A percentile compares a stretch with the other conserved stretches of the same genome.
phyloP scores from a whole-genome alignment of 2,113 vertebrate species.

The Erythrocercus mccallii region DNA sequence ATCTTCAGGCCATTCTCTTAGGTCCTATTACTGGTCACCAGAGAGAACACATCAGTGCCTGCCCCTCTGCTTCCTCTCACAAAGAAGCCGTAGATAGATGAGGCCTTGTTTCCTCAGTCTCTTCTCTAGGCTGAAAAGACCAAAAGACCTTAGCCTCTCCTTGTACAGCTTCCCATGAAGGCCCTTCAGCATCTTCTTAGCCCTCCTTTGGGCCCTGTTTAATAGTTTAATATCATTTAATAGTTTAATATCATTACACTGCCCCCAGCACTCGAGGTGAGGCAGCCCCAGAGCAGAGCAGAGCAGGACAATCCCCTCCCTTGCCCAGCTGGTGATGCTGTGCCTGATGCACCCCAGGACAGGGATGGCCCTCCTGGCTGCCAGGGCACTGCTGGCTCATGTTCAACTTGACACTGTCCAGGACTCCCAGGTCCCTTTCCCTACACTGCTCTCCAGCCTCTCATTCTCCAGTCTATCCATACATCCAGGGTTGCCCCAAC shows the following conservation, averaged over 20 bases:
- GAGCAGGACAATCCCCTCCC: not conserved
- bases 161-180: not conserved
- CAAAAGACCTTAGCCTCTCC: not conserved
- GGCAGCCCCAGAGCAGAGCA: fast-evolving
- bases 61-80: not conserved
- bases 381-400: not conserved
- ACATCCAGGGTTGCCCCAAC: too few species aligned
- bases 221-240: not conserved
- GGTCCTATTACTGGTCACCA: not conserved
- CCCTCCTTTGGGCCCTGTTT: not conserved
- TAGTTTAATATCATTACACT: too few species aligned
- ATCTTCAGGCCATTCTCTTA: not conserved
- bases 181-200: not conserved
- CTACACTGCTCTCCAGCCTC: fast-evolving
- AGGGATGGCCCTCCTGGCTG: fast-evolving
- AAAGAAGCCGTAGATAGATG: not conserved
- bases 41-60: not conserved
- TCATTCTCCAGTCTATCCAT: not conserved
- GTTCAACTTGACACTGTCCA: fast-evolving
- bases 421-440: fast-evolving
- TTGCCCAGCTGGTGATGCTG: fast-evolving
- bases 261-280: fast-evolving
- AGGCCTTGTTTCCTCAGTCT: not conserved
- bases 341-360: fast-evolving
- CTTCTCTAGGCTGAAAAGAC: not conserved